These are phyloP conservation scores for Augochlora pura DNA, from an alignment of 1,140 invertebrate genomes.

Conservation along the genomic window DNA sequence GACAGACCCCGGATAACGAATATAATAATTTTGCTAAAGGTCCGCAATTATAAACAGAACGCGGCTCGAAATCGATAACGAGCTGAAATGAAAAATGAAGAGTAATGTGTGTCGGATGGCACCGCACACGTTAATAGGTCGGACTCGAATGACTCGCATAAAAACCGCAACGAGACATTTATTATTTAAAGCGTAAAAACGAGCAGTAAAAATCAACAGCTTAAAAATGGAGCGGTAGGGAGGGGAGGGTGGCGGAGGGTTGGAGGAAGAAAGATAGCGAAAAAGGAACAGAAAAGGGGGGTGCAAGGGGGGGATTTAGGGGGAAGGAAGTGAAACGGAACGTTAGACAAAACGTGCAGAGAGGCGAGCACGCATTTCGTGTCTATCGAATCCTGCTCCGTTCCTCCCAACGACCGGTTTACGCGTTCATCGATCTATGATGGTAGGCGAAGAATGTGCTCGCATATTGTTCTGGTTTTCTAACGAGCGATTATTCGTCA, in stretches of 20 bases:
- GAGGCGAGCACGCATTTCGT: not conserved
- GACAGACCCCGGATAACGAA: constrained; percentile 12
- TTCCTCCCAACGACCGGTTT: constrained; percentile 9
- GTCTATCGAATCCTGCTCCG: constrained; percentile 28
- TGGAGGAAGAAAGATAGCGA: too few relatives aligned
- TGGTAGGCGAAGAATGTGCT: constrained; percentile 28
- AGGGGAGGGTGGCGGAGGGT: too few relatives aligned
- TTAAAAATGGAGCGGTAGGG: not conserved
- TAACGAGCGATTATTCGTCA: constrained; percentile 52
- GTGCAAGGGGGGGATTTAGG: too few relatives aligned
- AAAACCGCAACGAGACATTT: constrained; percentile 29
- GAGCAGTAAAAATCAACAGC: constrained; percentile 15
- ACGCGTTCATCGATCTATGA: constrained; percentile 35
- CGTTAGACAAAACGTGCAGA: constrained; percentile 36
- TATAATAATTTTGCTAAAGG: constrained; percentile 14
- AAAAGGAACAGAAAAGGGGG: too few relatives aligned
- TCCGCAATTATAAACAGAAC: not conserved
- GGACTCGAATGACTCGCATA: constrained; percentile 22
- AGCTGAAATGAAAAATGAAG: constrained; percentile 25
- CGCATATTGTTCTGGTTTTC: constrained; percentile 29
- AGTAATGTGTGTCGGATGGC: not conserved
- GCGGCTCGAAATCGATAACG: not conserved
- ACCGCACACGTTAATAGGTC: constrained; percentile 6
- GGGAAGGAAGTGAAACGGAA: too few relatives aligned
- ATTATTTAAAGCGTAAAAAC: constrained; percentile 29